phyloP scores from a whole-genome alignment of 2,888 invertebrate genomes.

The Epinotia demarniana region DNA sequence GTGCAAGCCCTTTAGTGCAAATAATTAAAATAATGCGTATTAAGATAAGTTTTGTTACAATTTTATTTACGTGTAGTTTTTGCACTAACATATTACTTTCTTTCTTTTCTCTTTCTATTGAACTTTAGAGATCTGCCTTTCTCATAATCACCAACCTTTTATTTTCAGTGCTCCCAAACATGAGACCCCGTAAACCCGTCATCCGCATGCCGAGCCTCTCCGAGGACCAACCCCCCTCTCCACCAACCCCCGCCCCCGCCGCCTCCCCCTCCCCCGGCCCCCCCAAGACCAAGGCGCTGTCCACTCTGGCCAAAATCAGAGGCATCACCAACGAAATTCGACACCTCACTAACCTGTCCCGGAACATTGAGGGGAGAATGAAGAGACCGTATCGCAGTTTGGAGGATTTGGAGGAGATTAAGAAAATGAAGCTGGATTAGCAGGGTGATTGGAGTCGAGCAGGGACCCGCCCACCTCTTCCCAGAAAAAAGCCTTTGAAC shows the following conservation, averaged over 20 bases:
- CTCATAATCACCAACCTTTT: not conserved
- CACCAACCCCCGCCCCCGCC: conserved; percentile 47
- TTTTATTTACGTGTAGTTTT: too few species aligned
- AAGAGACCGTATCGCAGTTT: conserved; percentile 56
- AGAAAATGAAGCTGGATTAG: conserved; percentile 66
- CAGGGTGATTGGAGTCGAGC: too few species aligned
- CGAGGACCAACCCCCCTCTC: conserved; percentile 60
- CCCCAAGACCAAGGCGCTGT: conserved; percentile 54
- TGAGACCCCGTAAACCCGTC: conserved; percentile 72
- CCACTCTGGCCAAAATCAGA: conserved; percentile 63
- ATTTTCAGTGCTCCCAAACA: conserved; percentile 71
- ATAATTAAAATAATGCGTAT: too few species aligned
- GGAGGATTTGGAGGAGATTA: conserved; percentile 52
- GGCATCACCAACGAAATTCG: conserved; percentile 70
- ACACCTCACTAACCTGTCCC: conserved; percentile 61
- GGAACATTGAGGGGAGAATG: conserved; percentile 57
- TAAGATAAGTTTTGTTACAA: too few species aligned
- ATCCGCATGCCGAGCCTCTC: conserved; percentile 73
- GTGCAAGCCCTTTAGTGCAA: too few species aligned
- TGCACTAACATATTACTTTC: too few species aligned
- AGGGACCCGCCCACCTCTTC: too few species aligned
- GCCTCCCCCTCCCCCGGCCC: conserved; percentile 48
- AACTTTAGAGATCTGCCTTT: too few species aligned
- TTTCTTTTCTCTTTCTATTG: too few species aligned
- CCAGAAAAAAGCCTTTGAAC: too few species aligned